These are phyloP conservation scores for Archips xylosteana DNA, from an alignment of 2,888 invertebrate genomes.

Conservation along the genomic window DNA sequence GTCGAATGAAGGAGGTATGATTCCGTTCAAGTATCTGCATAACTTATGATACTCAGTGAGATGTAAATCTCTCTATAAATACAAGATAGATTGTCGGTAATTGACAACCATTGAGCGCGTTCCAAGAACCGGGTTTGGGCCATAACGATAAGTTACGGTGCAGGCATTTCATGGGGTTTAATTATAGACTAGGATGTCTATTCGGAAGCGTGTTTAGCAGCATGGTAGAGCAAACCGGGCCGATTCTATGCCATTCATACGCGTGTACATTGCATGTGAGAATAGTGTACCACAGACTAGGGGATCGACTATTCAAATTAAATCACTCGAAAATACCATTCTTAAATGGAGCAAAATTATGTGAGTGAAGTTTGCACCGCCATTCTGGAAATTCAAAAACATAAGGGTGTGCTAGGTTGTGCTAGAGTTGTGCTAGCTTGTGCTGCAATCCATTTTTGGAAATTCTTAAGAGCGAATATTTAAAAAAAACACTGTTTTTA, in stretches of 20 bases:
- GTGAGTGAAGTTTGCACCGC: too few relatives aligned
- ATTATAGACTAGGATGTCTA: neutral
- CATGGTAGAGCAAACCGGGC: neutral
- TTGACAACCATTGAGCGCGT: slow-evolving; percentile 14
- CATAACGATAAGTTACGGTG: slow-evolving; percentile 17
- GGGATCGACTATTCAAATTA: too few relatives aligned
- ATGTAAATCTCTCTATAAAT: slow-evolving; percentile 6
- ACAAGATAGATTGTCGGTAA: slow-evolving; percentile 10
- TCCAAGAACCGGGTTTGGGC: neutral
- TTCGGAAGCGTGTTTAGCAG: neutral
- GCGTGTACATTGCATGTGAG: neutral
- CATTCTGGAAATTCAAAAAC: too few relatives aligned
- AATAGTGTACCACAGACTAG: neutral
- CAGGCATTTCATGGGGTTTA: slow-evolving; percentile 2
- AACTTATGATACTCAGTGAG: neutral
- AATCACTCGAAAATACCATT: too few relatives aligned
- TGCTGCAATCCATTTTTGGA: too few relatives aligned
- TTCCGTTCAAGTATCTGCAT: neutral
- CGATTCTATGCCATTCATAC: neutral
- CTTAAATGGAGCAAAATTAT: too few relatives aligned
- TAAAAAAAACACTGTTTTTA: too few relatives aligned
- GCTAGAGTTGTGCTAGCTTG: too few relatives aligned
- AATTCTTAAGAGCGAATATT: too few relatives aligned
- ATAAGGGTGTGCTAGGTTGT: too few relatives aligned
- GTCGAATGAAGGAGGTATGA: neutral